These are phyloP conservation scores for Cyphomyrus discorhynchus DNA, from an alignment of 2,113 vertebrate genomes.

Conservation along the genomic window DNA sequence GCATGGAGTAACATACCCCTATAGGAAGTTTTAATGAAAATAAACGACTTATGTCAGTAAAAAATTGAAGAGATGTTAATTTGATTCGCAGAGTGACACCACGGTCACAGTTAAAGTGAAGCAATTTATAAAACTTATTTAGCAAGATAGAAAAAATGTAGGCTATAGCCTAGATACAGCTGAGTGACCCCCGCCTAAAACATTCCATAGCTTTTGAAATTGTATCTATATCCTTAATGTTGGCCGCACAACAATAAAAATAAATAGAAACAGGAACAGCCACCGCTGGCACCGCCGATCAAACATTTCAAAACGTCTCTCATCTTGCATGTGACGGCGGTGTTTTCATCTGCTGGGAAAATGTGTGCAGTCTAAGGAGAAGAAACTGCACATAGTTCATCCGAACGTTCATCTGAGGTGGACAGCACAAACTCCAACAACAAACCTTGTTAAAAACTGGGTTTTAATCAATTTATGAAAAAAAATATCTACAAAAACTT, in stretches of 20 bases:
- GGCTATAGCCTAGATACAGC: background rate
- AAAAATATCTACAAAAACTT: background rate
- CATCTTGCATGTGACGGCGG: background rate
- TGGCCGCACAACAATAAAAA: background rate
- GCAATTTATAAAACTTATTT: background rate
- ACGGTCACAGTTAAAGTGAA: background rate
- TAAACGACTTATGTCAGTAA: background rate
- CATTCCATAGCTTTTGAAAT: background rate
- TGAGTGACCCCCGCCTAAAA: background rate
- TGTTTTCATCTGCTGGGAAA: background rate
- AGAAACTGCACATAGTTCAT: background rate
- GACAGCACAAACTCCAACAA: background rate
- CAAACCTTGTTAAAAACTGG: background rate
- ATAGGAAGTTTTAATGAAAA: background rate
- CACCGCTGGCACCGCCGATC: background rate
- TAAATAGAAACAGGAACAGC: background rate
- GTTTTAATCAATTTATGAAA: constrained; percentile 7
- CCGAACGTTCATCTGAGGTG: background rate
- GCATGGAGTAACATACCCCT: background rate
- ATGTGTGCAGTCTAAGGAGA: background rate
- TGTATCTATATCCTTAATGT: background rate
- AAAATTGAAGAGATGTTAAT: background rate
- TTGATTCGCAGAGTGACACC: background rate
- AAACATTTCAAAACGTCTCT: background rate
- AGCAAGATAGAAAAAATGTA: background rate